Evolutionary conservation across 2,797 vertebrate species (phyloP).

Genomic region (Eleutherodactylus coqui): DNA sequence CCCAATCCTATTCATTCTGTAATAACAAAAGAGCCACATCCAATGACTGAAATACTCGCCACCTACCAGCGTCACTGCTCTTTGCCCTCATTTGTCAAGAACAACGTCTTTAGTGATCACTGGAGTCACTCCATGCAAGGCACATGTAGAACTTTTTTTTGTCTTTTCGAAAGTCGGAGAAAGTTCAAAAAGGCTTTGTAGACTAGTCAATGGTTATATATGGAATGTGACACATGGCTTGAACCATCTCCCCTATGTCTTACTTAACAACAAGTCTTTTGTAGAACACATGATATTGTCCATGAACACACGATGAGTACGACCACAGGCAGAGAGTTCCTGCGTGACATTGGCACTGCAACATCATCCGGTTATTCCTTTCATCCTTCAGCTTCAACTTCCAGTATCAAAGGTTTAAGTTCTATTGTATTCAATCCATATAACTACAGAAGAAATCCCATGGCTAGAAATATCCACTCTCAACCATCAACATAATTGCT

Average conservation of each 20-base stretch:
- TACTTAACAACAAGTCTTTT: neutral
- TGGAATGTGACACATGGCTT: neutral
- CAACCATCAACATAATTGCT: too few species aligned
- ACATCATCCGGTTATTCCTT: too few species aligned
- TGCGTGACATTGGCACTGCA: too few species aligned
- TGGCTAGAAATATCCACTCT: too few species aligned
- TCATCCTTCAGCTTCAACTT: too few species aligned
- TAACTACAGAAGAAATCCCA: too few species aligned
- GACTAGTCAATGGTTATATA: neutral
- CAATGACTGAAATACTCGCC: neutral
- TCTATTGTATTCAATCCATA: too few species aligned
- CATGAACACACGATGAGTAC: too few species aligned
- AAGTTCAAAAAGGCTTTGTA: neutral
- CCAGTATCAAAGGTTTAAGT: too few species aligned
- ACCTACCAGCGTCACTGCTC: neutral
- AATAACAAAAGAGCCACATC: neutral
- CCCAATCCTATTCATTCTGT: neutral
- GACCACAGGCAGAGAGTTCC: too few species aligned
- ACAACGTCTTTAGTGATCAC: neutral
- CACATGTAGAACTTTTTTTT: neutral
- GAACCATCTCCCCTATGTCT: neutral
- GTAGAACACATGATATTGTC: too few species aligned
- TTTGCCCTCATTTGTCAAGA: conserved; percentile 10
- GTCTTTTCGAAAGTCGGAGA: neutral
- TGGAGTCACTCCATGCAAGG: neutral